These are phyloP conservation scores for Drosophila jambulina DNA, from an alignment of 1,140 invertebrate species.

Conservation along the genomic window DNA sequence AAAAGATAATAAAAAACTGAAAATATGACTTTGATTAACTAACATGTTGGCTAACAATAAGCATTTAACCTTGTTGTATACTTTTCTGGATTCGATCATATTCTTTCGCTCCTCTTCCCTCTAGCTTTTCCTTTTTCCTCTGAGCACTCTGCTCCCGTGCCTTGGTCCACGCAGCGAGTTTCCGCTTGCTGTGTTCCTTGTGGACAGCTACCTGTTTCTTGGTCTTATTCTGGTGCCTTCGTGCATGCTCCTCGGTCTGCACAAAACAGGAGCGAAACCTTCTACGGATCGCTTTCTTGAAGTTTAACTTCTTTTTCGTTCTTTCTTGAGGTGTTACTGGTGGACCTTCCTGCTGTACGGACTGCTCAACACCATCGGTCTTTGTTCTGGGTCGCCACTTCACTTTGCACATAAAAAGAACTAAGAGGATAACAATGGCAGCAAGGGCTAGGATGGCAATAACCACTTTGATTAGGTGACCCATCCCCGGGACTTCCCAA, in stretches of 20 bases:
- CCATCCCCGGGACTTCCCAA: background rate
- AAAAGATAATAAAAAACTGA: background rate
- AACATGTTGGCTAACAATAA: background rate
- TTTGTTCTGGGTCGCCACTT: background rate
- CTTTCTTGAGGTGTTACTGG: background rate
- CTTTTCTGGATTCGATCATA: background rate
- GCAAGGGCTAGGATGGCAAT: slow-evolving; percentile 2
- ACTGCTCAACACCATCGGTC: background rate
- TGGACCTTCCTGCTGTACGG: background rate
- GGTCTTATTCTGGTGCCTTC: slow-evolving; percentile 10
- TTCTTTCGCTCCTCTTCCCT: background rate
- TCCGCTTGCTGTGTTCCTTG: slow-evolving; percentile 16
- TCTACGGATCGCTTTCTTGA: slow-evolving; percentile 31
- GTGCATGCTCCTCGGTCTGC: slow-evolving; percentile 28
- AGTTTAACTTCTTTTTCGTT: slow-evolving; percentile 1
- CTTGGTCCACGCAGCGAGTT: slow-evolving; percentile 40
- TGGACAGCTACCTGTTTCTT: slow-evolving; percentile 5
- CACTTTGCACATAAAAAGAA: slow-evolving; percentile 7
- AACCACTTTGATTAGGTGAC: slow-evolving; percentile 5
- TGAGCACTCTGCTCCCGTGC: slow-evolving; percentile 32
- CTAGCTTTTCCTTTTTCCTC: slow-evolving; percentile 5
- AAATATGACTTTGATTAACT: background rate
- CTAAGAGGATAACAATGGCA: slow-evolving; percentile 6
- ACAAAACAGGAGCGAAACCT: slow-evolving; percentile 29
- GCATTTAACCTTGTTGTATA: background rate